Conservation (phyloP, 1,140 invertebrate genomes). For the Scaptomyza montana region DNA sequence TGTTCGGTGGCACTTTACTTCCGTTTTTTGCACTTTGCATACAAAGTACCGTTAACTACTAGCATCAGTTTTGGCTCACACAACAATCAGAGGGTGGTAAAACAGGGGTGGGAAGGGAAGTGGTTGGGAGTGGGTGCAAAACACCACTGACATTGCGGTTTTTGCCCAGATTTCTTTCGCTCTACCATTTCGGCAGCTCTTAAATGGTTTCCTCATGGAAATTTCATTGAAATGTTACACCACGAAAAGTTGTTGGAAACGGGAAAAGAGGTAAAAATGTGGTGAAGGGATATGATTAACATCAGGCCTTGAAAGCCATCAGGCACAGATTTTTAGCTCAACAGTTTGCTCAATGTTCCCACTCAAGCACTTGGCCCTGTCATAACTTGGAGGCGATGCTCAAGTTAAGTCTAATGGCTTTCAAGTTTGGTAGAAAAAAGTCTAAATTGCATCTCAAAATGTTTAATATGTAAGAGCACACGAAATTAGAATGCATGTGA, state of each 20-base stretch:
- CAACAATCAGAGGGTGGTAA: conserved; percentile 39
- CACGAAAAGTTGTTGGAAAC: conserved; percentile 19
- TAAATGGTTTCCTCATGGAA: conserved; percentile 68
- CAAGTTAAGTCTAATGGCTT: not conserved
- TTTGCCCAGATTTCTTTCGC: conserved; percentile 64
- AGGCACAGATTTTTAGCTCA: conserved; percentile 60
- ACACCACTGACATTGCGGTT: conserved; percentile 58
- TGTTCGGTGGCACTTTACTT: conserved; percentile 52
- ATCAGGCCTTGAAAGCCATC: conserved; percentile 34
- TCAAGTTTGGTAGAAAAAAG: not conserved
- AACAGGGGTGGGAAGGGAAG: not conserved
- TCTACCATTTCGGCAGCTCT: conserved; percentile 45
- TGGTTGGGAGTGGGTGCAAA: not conserved
- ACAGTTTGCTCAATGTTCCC: conserved; percentile 21
- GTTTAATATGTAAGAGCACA: too few relatives aligned
- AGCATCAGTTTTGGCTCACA: conserved; percentile 65
- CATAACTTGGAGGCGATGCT: conserved; percentile 33
- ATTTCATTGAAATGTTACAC: conserved; percentile 63
- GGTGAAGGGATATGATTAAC: conserved; percentile 2
- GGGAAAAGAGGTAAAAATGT: not conserved
- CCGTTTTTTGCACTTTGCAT: conserved; percentile 78
- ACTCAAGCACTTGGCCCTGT: conserved; percentile 19
- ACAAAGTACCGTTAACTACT: conserved; percentile 80
- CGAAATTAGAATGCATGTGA: too few relatives aligned
- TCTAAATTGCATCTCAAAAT: not conserved